Evolutionary conservation across 92 coral and sea anemone genomes (phyloP), one percentile per base, ranked within the genome.

Genomic region (Parazoanthus darwini): DNA sequence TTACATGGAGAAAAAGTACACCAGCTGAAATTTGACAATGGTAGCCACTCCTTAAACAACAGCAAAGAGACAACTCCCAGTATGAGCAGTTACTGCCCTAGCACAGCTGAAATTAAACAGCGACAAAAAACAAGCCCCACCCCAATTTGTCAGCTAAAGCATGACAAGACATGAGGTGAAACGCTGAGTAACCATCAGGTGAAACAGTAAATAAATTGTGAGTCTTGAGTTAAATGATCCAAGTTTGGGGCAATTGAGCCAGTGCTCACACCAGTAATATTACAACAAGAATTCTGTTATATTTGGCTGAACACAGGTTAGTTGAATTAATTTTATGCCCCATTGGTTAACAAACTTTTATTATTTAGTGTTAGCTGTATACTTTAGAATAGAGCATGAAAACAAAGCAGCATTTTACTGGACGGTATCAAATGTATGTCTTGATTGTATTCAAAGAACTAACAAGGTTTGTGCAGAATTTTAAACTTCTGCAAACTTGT

Each of bases 61-160:
- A 50, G n/a, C 65, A 29, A 29, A 79, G 67, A 37, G 78, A 15
- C 67, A 79, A 79, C 82, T 79, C 82, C 82, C 67, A 46, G 82
- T 11, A 79, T 50, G 51, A 79, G n/a, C 65, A 79, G 50, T n/a
- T 51, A 25, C 82, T 35, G 66, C 37, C 2, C 43, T 15, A 3
- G 23, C 67, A 50, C 63, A 33, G 59, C 43, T 46, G 82, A 22
- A 25, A 29, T 29, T 29, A 50, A 79, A 8, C 39, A 13, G 22
- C 42, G 4, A 15, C 14, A 46, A 54, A 46, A 16, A n/a, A 4
- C 82, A 79, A 46, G 39, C 82, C 82, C 82, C 82, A n/a, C 66
- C 82, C 20, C 26, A 23, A 63, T 63, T 7, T 36, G 35, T 25
- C 39, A 5, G 82, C 66, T 29, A 50, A 6, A 79, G 29, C 82